These are phyloP conservation scores for Thamnophis sirtalis DNA, from an alignment of 2,113 vertebrate species.

Conservation along the genomic window DNA sequence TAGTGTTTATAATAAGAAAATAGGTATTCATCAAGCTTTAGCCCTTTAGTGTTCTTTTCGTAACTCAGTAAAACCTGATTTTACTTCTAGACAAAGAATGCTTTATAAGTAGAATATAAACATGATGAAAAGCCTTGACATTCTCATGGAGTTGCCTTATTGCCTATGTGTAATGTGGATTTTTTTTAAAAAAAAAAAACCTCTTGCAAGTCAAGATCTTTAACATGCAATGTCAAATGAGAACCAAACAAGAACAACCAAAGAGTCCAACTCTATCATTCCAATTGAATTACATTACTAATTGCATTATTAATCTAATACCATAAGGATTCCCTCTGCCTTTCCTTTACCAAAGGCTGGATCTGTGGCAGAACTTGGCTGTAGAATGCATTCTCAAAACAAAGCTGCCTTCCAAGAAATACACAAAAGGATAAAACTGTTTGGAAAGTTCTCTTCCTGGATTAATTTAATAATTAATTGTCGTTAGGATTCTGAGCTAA, in stretches of 20 bases:
- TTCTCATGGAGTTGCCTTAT: not conserved
- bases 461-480: not conserved
- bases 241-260: not conserved
- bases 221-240: not conserved
- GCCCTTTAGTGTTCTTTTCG: not conserved
- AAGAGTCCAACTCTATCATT: not conserved
- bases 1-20: not conserved
- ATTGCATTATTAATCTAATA: not conserved
- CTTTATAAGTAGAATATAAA: slow-evolving; percentile 6
- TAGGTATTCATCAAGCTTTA: not conserved
- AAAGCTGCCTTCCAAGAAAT: not conserved
- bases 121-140: not conserved
- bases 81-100: not conserved
- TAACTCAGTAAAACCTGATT: not conserved
- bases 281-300: not conserved
- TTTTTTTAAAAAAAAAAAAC: not conserved
- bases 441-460: not conserved
- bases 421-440: not conserved
- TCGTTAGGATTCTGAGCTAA: not conserved
- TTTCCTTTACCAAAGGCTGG: not conserved
- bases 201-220: not conserved
- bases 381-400: not conserved
- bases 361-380: not conserved
- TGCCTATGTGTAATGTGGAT: not conserved
- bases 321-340: not conserved